These are phyloP conservation scores for Plecotus auritus DNA, from an alignment of 2,113 vertebrate genomes.

Conservation along the genomic window DNA sequence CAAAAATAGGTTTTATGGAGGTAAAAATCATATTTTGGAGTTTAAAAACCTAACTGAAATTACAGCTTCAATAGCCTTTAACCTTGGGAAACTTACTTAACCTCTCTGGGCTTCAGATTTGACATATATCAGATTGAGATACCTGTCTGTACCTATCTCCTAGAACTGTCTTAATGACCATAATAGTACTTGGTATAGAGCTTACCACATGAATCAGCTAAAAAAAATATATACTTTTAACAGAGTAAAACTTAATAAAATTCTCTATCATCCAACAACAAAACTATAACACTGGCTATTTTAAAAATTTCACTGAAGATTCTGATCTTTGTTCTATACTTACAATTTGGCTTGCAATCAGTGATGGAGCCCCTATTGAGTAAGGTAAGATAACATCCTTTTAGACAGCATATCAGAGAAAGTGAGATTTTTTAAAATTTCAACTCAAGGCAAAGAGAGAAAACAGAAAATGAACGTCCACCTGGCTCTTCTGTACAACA, in stretches of 20 bases:
- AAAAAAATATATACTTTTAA: neutral
- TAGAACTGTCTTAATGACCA: neutral
- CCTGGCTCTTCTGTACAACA: neutral
- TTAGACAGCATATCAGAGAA: neutral
- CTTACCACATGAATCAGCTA: neutral
- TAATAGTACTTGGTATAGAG: neutral
- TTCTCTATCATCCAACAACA: neutral
- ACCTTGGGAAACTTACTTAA: neutral
- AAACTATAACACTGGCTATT: neutral
- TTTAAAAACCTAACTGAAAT: neutral
- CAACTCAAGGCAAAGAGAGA: neutral
- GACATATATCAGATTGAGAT: neutral
- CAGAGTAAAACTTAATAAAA: neutral
- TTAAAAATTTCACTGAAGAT: neutral
- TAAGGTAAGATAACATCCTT: neutral
- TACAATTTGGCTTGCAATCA: neutral
- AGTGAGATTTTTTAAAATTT: neutral
- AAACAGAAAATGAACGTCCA: neutral
- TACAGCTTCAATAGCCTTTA: neutral
- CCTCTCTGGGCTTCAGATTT: neutral
- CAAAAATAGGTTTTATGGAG: neutral
- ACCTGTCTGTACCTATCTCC: neutral
- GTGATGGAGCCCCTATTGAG: neutral
- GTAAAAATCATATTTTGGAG: neutral
- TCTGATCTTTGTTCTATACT: neutral